Evolutionary conservation across 2,113 vertebrate species (phyloP).

Genomic region (Rafetus swinhoei): DNA sequence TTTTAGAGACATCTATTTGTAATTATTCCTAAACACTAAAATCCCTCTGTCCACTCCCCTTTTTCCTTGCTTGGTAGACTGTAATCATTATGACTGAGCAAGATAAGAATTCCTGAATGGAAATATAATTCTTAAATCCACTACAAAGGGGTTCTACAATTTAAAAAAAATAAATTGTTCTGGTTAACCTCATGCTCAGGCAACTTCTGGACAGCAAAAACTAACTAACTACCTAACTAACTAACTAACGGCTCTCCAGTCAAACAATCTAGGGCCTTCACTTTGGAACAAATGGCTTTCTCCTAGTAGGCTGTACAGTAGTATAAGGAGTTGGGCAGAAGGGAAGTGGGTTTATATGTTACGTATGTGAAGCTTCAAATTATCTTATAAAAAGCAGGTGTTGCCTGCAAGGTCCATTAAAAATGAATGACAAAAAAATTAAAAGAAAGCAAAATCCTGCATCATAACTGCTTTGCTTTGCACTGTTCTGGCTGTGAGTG

Average conservation of each 20-base stretch:
- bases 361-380: neutral
- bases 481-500: neutral
- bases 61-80: neutral
- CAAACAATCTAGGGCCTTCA: neutral
- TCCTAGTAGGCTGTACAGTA: neutral
- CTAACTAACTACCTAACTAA: neutral
- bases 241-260: neutral
- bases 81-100: neutral
- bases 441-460: neutral
- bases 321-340: neutral
- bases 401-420: neutral
- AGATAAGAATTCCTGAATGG: conserved; percentile 21
- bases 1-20: neutral
- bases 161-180: neutral
- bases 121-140: neutral
- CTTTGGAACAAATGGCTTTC: neutral
- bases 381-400: neutral
- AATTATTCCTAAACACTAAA: neutral
- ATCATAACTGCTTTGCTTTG: neutral
- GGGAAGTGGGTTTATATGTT: neutral
- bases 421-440: neutral
- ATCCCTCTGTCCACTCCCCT: neutral
- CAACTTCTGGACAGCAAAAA: neutral
- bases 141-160: neutral
- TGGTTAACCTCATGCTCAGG: neutral